Evolutionary conservation across 2,797 vertebrate species (phyloP).

Genomic region (Pseudochromis fuscus): DNA sequence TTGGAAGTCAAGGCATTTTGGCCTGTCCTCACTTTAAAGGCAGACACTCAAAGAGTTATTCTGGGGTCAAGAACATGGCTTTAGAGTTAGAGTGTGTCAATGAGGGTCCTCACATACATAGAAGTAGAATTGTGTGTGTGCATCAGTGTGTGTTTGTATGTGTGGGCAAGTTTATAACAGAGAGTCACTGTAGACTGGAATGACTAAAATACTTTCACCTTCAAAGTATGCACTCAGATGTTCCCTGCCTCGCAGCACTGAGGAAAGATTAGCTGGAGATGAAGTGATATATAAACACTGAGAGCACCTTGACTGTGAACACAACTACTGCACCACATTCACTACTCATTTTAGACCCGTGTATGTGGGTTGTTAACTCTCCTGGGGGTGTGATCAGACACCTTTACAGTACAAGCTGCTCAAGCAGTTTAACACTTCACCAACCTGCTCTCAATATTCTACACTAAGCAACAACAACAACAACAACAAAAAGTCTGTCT

Average conservation of each 20-base stretch:
- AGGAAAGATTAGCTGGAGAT: constrained; percentile 52
- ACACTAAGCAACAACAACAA: neutral
- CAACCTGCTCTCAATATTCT: neutral
- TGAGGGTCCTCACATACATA: neutral
- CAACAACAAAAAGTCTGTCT: too few relatives aligned
- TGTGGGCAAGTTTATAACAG: constrained; percentile 21
- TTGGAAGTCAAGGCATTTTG: neutral
- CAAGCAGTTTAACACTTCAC: constrained; percentile 14
- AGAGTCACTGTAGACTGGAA: constrained; percentile 33
- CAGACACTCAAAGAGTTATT: neutral
- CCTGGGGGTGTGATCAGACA: constrained; percentile 7
- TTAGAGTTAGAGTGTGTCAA: too few relatives aligned
- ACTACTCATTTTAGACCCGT: constrained; percentile 13
- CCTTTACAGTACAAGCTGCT: constrained; percentile 16
- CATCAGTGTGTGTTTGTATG: constrained; percentile 8
- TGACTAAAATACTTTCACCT: constrained; percentile 69
- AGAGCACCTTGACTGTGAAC: constrained; percentile 33
- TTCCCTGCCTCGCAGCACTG: constrained; percentile 32
- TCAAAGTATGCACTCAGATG: constrained; percentile 38
- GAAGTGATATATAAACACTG: constrained; percentile 44
- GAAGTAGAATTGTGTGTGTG: constrained; percentile 1
- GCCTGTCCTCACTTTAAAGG: neutral
- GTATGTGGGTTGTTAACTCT: constrained; percentile 14
- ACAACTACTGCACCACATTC: constrained; percentile 13
- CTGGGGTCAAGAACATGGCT: too few relatives aligned